phyloP scores from a whole-genome alignment of 1,140 invertebrate genomes.

The Apis mellifera region Amel_HAv3.1 CM009936.2:2017501-2018000 shows the following conservation, averaged over 20 bases:
- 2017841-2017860: too few relatives aligned
- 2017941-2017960: background rate
- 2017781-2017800: too few relatives aligned
- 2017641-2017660: background rate
- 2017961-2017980: background rate
- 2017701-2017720: slow-evolving; percentile 62
- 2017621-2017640: background rate
- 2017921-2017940: background rate
- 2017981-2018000: slow-evolving; percentile 8
- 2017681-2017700: slow-evolving; percentile 58
- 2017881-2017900: too few relatives aligned
- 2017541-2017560: too few relatives aligned
- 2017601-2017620: background rate
- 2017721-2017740: slow-evolving; percentile 14
- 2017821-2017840: too few relatives aligned
- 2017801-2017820: too few relatives aligned
- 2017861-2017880: too few relatives aligned
- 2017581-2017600: slow-evolving; percentile 19
- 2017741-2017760: slow-evolving; percentile 25
- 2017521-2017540: too few relatives aligned
- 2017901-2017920: background rate
- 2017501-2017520: too few relatives aligned
- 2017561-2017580: too few relatives aligned
- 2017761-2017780: background rate
- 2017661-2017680: slow-evolving; percentile 42